These are phyloP conservation scores for Ecliptopera silaceata DNA, from an alignment of 2,888 invertebrate species.

Conservation along the genomic window DNA sequence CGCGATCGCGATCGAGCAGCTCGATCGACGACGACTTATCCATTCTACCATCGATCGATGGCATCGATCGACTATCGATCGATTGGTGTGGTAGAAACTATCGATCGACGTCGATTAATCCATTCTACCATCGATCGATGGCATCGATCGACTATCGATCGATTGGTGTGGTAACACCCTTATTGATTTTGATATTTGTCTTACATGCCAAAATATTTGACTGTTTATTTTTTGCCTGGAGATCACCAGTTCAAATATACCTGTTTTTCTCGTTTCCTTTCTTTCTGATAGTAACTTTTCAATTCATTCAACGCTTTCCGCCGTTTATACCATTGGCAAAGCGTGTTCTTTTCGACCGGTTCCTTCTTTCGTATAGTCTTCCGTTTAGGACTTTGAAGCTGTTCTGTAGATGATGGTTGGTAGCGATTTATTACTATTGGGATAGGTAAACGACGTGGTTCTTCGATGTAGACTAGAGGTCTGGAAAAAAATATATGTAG, in stretches of 20 bases:
- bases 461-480: constrained; percentile 43
- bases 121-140: too few relatives aligned
- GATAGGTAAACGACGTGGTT: constrained; percentile 40
- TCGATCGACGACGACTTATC: too few relatives aligned
- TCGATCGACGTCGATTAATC: too few relatives aligned
- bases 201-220: too few relatives aligned
- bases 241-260: background rate
- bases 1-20: too few relatives aligned
- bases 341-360: constrained; percentile 15
- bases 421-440: constrained; percentile 44
- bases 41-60: too few relatives aligned
- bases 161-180: too few relatives aligned
- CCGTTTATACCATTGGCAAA: constrained; percentile 44
- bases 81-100: too few relatives aligned
- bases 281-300: constrained; percentile 29
- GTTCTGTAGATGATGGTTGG: constrained; percentile 22
- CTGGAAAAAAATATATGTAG: constrained; percentile 38
- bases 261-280: constrained; percentile 15
- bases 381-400: constrained; percentile 26
- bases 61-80: too few relatives aligned
- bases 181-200: too few relatives aligned
- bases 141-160: too few relatives aligned
- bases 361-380: constrained; percentile 25
- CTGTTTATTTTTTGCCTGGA: too few relatives aligned
- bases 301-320: constrained; percentile 37